A percentile compares a stretch with the other conserved stretches of the same genome.
Conservation (phyloP, 1,140 invertebrate species). For the Panagrolaimus sp. region DNA sequence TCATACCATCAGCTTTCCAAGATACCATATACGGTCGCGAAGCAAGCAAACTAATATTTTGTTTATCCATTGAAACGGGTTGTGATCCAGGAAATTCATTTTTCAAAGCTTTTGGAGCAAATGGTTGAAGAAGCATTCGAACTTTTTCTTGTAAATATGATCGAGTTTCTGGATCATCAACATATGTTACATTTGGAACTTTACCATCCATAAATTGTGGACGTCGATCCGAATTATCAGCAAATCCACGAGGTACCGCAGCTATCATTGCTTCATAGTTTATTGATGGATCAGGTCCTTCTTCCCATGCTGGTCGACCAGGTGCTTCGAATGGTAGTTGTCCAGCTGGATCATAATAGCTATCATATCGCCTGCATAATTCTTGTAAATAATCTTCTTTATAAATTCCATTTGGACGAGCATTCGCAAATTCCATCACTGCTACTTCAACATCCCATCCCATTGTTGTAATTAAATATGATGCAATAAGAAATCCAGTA, state of each 20-base stretch:
- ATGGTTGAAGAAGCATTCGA: constrained; percentile 19
- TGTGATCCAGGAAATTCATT: constrained; percentile 88
- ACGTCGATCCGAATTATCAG: background rate
- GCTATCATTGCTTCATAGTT: constrained; percentile 10
- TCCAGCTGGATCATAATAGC: constrained; percentile 41
- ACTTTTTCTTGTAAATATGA: constrained; percentile 26
- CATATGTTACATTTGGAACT: constrained; percentile 56
- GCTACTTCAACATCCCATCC: constrained; percentile 75
- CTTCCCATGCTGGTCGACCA: constrained; percentile 48
- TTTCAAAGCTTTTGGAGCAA: constrained; percentile 55
- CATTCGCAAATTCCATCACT: constrained; percentile 69
- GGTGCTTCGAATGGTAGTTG: constrained; percentile 30
- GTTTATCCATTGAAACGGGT: constrained; percentile 79
- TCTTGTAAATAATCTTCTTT: constrained; percentile 66
- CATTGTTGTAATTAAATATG: constrained; percentile 75
- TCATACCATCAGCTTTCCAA: constrained; percentile 97
- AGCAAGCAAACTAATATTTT: constrained; percentile 73
- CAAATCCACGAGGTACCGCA: background rate
- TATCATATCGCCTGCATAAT: constrained; percentile 31
- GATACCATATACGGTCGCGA: constrained; percentile 85
- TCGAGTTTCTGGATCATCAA: constrained; percentile 41
- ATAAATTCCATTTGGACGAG: constrained; percentile 68
- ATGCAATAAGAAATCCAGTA: constrained; percentile 83
- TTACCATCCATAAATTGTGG: constrained; percentile 59
- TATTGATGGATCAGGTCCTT: constrained; percentile 16